Conservation (phyloP, 2,888 invertebrate genomes). For the Nipponacmea schrenckii region DNA sequence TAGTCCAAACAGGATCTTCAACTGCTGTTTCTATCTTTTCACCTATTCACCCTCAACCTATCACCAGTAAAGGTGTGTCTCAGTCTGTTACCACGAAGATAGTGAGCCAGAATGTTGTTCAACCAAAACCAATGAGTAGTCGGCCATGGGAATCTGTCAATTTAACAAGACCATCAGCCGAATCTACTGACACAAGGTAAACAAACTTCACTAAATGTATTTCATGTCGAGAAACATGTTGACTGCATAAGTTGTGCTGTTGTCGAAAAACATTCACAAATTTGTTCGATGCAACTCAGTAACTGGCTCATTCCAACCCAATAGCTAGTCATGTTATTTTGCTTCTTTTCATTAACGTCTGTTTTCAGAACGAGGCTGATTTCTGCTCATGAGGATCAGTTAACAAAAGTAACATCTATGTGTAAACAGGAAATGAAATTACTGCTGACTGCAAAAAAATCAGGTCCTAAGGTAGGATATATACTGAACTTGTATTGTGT, state of each 20-base stretch:
- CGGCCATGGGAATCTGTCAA: constrained; percentile 12
- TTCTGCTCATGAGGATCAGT: constrained; percentile 64
- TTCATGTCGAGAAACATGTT: no score
- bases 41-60: constrained; percentile 58
- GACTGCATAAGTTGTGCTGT: no score
- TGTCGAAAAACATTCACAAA: no score
- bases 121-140: constrained; percentile 42
- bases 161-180: constrained; percentile 18
- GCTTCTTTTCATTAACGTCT: neutral
- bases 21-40: constrained; percentile 48
- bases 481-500: neutral
- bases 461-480: constrained; percentile 53
- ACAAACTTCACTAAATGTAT: neutral
- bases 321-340: no score
- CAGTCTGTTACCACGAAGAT: constrained; percentile 29
- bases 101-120: constrained; percentile 40
- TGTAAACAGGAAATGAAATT: constrained; percentile 67
- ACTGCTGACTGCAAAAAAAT: constrained; percentile 54
- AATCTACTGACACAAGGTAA: constrained; percentile 33
- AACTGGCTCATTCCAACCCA: no score
- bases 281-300: no score
- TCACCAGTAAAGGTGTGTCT: constrained; percentile 37
- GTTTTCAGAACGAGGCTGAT: constrained; percentile 52
- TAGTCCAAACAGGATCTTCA: constrained; percentile 49
- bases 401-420: constrained; percentile 61